Percentiles rank a stretch among this genome's conserved stretches.
phyloP scores from a whole-genome alignment of 2,888 invertebrate species.

The Xanthorhoe spadicearia region DNA sequence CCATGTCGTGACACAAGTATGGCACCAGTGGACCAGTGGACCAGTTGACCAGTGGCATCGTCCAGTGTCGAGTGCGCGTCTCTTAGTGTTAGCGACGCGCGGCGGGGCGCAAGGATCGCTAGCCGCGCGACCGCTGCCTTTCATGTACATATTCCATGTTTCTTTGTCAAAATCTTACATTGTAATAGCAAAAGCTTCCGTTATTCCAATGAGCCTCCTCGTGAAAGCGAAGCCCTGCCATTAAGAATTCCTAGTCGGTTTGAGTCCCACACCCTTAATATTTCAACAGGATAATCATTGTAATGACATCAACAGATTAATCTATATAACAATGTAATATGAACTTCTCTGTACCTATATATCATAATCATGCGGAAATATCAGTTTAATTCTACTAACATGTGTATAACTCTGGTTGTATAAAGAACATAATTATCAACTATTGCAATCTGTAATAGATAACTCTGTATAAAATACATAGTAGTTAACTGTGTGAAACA shows the following conservation, averaged over 20 bases:
- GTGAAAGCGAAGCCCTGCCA: slow-evolving; percentile 67
- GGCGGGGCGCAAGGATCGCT: slow-evolving; percentile 14
- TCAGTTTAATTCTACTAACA: slow-evolving; percentile 63
- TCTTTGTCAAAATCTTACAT: slow-evolving; percentile 63
- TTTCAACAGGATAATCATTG: slow-evolving; percentile 59
- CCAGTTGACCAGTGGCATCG: slow-evolving; percentile 14
- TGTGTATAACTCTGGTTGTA: slow-evolving; percentile 67
- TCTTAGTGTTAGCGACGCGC: no score
- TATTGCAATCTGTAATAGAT: slow-evolving; percentile 64
- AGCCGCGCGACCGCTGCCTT: slow-evolving; percentile 49
- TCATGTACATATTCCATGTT: slow-evolving; percentile 63
- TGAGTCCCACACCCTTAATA: slow-evolving; percentile 71
- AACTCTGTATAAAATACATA: slow-evolving; percentile 64
- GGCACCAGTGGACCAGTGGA: slow-evolving; percentile 20
- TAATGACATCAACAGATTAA: slow-evolving; percentile 76
- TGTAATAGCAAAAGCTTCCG: slow-evolving; percentile 64
- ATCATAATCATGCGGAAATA: slow-evolving; percentile 67
- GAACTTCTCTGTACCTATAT: slow-evolving; percentile 57
- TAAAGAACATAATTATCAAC: slow-evolving; percentile 70
- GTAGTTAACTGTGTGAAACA: slow-evolving; percentile 70
- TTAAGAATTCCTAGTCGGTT: slow-evolving; percentile 60
- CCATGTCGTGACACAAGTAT: slow-evolving; percentile 28
- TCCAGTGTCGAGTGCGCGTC: no score
- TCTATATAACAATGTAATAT: slow-evolving; percentile 80
- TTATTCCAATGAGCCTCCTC: slow-evolving; percentile 73